Base-by-base conservation (phyloP, 2,797 vertebrate genomes). In the Betta splendens region DNA sequence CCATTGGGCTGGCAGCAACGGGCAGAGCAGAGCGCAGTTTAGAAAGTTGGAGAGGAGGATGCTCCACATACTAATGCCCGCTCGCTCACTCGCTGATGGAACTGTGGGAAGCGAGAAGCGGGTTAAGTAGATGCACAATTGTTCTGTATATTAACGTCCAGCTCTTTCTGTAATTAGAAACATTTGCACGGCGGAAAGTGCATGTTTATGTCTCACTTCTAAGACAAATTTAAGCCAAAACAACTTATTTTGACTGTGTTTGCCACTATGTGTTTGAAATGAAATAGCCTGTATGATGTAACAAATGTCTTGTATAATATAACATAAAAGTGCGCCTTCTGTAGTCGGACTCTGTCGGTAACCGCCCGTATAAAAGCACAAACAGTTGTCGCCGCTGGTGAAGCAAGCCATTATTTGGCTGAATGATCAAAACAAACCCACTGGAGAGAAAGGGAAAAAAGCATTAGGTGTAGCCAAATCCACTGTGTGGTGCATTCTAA, bases 21-120 rank as follows among this genome's bases (percentile, higher is more conserved):
- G 69, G 72, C 62, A 77, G 75, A 81, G 80, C 75, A 51, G 64
- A 72, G 73, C 64, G 45, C 76, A 70, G 73, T 82, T 82, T 71
- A 62, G 51, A 81, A 86, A 84, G 85, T 70, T 69, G 64, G 75
- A 55, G 48, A 38, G 48, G 55, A 20, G 39, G 58, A 3, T 46
- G 74, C 48, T 70, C 72, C 64, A 76, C 69, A 85, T 80, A 65
- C 67, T 70, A 69, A 85, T 85, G 69, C 51, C 54, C 47, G 42
- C 28, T 48, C 20, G 11, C 42, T 58, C 22, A 56, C 60, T 65
- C 32, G 53, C 40, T 47, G 21, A 7, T 43, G 15, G 22, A 37
- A 21, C 26, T 31, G 10, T 23, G 35, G 22, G 22, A 40, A 48
- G 1, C 21, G 42, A 11, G 42, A 47, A 12, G 3, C 9, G 21